These are phyloP conservation scores for Petrocephalus zakoni DNA, from an alignment of 2,113 vertebrate species.

Conservation along the genomic window DNA sequence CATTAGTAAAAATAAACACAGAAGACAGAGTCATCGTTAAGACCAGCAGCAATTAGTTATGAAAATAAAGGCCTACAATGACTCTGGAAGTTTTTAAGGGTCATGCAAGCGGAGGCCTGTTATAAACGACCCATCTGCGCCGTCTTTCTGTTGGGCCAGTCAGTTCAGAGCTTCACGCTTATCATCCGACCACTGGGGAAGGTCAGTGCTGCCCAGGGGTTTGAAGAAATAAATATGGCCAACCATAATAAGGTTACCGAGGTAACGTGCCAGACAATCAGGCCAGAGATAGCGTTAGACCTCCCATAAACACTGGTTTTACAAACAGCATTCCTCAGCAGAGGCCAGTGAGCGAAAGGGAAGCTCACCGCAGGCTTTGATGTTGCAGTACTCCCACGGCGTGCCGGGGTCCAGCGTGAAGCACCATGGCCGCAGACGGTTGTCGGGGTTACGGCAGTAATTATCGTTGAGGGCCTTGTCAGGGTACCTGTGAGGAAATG, in stretches of 20 bases:
- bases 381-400: conserved; percentile 92
- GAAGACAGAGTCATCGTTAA: not conserved
- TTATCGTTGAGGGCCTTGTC: conserved; percentile 94
- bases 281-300: not conserved
- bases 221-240: conserved; percentile 2
- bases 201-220: not conserved
- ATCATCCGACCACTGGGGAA: not conserved
- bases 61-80: not conserved
- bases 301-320: not conserved
- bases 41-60: not conserved
- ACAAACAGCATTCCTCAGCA: conserved; percentile 18
- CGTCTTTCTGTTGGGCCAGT: not conserved
- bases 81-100: not conserved
- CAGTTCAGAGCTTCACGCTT: not conserved
- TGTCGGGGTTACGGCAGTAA: conserved; percentile 95
- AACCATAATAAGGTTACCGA: not conserved
- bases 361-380: conserved; percentile 88
- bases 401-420: conserved; percentile 88
- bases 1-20: conserved; percentile 9
- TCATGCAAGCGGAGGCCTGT: not conserved
- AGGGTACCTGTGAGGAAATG: conserved; percentile 71
- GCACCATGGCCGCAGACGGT: conserved; percentile 87
- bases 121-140: not conserved
- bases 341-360: not conserved
- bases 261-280: not conserved